These are phyloP conservation scores for Apogon talboti DNA, from an alignment of 2,797 vertebrate genomes.

Conservation along the genomic window DNA sequence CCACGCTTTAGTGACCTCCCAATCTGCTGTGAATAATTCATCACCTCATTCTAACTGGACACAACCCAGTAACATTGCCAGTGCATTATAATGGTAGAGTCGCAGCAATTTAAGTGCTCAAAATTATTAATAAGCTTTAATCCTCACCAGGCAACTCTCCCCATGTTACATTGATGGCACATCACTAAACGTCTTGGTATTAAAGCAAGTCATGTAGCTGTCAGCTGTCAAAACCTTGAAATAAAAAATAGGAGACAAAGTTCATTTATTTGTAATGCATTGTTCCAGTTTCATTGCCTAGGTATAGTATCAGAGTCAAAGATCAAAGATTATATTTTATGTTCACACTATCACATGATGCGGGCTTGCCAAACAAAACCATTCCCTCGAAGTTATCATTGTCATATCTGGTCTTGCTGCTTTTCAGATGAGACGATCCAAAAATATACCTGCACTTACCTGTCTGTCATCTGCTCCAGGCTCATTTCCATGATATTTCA, in stretches of 20 bases:
- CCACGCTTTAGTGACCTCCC: constrained; percentile 70
- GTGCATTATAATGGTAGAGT: constrained; percentile 44
- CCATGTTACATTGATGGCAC: constrained; percentile 1
- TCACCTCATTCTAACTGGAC: constrained; percentile 67
- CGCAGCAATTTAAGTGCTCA: constrained; percentile 34
- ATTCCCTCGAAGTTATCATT: constrained; percentile 7
- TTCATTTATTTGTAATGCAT: neutral
- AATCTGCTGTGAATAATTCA: constrained; percentile 79
- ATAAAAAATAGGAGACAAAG: neutral
- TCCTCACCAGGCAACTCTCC: constrained; percentile 9
- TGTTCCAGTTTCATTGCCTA: constrained; percentile 4
- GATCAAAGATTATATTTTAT: constrained; percentile 16
- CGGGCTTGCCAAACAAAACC: neutral
- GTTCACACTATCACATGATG: neutral
- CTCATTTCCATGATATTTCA: constrained; percentile 65
- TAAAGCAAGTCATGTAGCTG: constrained; percentile 6
- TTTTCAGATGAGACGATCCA: constrained; percentile 22
- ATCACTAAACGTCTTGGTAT: constrained; percentile 13
- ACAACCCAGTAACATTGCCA: constrained; percentile 51
- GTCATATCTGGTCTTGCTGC: constrained; percentile 33
- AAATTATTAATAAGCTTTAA: constrained; percentile 55
- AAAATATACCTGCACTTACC: constrained; percentile 12
- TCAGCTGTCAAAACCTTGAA: constrained; percentile 8
- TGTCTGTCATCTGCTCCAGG: constrained; percentile 35
- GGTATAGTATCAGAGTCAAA: constrained; percentile 9